Evolutionary conservation across 1,140 invertebrate species (phyloP).

Genomic region (Pteromalus puparum): DNA sequence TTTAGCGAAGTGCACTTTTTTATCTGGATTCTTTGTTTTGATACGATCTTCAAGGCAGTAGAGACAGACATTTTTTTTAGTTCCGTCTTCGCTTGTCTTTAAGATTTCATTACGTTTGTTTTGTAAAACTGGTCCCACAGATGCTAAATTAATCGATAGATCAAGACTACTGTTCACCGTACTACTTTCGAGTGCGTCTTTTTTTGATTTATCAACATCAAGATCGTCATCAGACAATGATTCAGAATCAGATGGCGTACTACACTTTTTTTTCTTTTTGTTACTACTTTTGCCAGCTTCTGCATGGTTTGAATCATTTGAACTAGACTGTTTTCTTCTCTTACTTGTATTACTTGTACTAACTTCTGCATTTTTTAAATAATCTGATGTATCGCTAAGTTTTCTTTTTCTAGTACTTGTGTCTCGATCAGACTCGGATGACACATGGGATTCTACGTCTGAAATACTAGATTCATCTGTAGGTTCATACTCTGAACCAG

Average conservation of each 20-base stretch:
- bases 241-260: not conserved
- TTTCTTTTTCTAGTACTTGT: not conserved
- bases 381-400: too few relatives aligned
- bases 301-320: not conserved
- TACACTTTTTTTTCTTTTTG: not conserved
- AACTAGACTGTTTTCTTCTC: not conserved
- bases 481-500: conserved; percentile 9
- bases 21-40: not conserved
- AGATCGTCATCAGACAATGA: not conserved
- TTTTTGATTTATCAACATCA: too few relatives aligned
- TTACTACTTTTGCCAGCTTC: not conserved
- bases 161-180: not conserved
- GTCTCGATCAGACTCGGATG: not conserved
- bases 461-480: not conserved
- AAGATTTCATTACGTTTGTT: conserved; percentile 1
- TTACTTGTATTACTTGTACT: not conserved
- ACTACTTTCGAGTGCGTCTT: not conserved
- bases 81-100: not conserved
- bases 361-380: not conserved
- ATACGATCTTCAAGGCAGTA: not conserved
- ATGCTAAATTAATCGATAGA: not conserved
- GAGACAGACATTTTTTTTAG: not conserved
- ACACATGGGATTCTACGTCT: not conserved
- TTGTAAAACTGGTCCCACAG: conserved; percentile 11
- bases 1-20: conserved; percentile 13